Base-by-base conservation (phyloP, 2,113 vertebrate species). In the Cranoglanis bouderius region DNA sequence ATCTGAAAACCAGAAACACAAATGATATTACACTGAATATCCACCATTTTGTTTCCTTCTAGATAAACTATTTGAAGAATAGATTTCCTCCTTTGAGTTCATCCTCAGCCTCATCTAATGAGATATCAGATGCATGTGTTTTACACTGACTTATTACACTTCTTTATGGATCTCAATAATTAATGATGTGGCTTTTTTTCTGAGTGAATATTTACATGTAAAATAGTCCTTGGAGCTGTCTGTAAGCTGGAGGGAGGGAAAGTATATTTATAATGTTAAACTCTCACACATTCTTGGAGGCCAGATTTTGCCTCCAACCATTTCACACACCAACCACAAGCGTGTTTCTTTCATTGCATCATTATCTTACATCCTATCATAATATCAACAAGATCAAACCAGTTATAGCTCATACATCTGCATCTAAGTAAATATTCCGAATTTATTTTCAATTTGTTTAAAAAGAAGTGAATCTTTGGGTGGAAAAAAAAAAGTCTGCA, bases 161-260 rank as follows among this genome's bases (percentile, higher is more conserved):
- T 95, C 92, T 94, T 93, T 92, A 78, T 91, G 87, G 90, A 90
- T 91, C 93, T 96, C 93, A 95, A 95, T 95, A 95, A 95, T 96
- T 95, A 93, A 96, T 95, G 90, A 89, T 88, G 92, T 92, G 91
- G 92, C 94, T 92, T 91, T 93, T 94, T 85, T 51, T 26, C 91
- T 91, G 92, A 91, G 93, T 95, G 95, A 95, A 95, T 96, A 96
- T 96, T 95, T 95, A 94, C 95, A 95, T 93, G 94, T 91, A 92
- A 94, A 94, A 92, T 93, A 94, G 96, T 94, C 94, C 95, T 92
- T 88, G 84, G 94, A 95, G 94, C 93, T 90, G 90, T 90, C 90
- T 83, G 84, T 89, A 90, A 91, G 93, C 94, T 94, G 93, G 94
- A 94, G 94, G 94, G 94, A 95, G 92, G 85, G 91, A 93, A 92